Conservation (phyloP, 2,888 invertebrate genomes). For the Hypercompe scribonia region DNA sequence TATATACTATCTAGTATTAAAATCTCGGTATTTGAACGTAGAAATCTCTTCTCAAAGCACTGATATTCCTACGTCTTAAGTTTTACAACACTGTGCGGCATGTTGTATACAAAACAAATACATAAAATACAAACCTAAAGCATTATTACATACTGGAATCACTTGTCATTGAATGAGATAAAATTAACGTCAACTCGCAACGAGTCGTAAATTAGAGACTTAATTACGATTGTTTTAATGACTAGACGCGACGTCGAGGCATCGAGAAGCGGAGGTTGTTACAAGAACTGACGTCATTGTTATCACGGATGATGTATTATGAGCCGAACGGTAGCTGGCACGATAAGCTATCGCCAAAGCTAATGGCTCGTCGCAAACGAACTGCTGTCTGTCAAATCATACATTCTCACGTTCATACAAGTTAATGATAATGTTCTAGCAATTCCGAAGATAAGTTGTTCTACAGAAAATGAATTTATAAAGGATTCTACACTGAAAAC, state of each 20-base stretch:
- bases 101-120: constrained; percentile 24
- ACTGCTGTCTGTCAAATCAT: constrained; percentile 56
- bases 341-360: constrained; percentile 63
- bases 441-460: constrained; percentile 2
- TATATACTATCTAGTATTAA: too few species aligned
- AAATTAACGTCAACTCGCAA: constrained; percentile 64
- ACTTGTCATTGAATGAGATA: constrained; percentile 65
- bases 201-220: constrained; percentile 71
- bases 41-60: background rate
- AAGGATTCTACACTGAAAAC: background rate
- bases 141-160: constrained; percentile 59
- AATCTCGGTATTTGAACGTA: background rate
- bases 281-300: constrained; percentile 64
- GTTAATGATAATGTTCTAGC: constrained; percentile 29
- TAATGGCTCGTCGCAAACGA: constrained; percentile 65
- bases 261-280: constrained; percentile 56
- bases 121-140: constrained; percentile 45
- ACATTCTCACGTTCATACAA: constrained; percentile 44
- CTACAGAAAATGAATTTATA: background rate
- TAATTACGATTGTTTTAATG: constrained; percentile 78
- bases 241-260: constrained; percentile 56
- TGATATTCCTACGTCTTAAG: background rate
- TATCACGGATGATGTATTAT: constrained; percentile 68
- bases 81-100: constrained; percentile 33
- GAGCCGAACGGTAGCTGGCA: constrained; percentile 47